Evolutionary conservation across 2,113 vertebrate genomes (phyloP).

Genomic region (Dromiciops gliroides): DNA sequence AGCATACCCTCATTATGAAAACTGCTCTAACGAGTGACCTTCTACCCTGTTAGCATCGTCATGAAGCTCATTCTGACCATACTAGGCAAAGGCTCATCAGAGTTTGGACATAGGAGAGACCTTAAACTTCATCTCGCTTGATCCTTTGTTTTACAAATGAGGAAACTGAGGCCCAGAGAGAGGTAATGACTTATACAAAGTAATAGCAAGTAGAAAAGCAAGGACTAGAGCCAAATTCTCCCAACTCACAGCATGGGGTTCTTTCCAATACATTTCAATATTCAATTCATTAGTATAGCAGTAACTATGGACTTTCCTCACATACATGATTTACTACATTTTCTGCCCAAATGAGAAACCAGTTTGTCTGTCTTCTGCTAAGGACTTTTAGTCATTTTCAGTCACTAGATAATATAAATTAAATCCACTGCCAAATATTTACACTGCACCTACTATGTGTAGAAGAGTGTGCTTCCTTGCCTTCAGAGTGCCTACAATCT

Average conservation of each 20-base stretch:
- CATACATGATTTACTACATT: neutral
- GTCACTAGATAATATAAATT: neutral
- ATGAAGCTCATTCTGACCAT: conserved; percentile 44
- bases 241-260: neutral
- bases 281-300: neutral
- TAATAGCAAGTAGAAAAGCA: neutral
- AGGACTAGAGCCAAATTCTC: neutral
- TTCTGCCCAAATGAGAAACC: neutral
- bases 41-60: conserved; percentile 44
- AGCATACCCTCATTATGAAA: conserved; percentile 57
- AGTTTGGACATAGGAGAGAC: neutral
- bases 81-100: conserved; percentile 23
- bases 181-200: neutral
- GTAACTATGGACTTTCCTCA: neutral
- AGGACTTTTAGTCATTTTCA: neutral
- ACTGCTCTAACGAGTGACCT: conserved; percentile 12
- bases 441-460: neutral
- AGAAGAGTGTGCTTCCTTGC: neutral
- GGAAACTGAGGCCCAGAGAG: neutral
- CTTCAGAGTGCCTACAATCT: neutral
- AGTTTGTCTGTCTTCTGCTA: neutral
- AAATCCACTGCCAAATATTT: neutral
- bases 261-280: neutral
- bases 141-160: neutral
- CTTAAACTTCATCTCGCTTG: neutral